Percentiles rank a stretch among this genome's conserved stretches.
phyloP scores from a whole-genome alignment of 2,797 vertebrate genomes.

The Triplophysa bombifrons region DNA sequence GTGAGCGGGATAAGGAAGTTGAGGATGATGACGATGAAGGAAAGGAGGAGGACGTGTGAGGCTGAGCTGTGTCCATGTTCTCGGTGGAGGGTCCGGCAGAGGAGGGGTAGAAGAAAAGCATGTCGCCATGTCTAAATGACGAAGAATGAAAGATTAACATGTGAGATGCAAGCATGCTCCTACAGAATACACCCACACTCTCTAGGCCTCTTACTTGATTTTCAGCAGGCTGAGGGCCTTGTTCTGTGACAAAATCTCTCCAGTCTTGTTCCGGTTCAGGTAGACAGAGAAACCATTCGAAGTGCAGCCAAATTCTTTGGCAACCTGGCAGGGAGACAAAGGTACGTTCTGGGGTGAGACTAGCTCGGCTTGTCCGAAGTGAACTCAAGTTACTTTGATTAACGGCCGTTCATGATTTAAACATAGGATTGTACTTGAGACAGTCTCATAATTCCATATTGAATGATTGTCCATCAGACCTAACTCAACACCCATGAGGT shows the following conservation, averaged over 20 bases:
- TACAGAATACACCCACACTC: neutral
- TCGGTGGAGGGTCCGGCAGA: slow-evolving; percentile 85
- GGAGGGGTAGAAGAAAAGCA: slow-evolving; percentile 91
- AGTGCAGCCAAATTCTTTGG: slow-evolving; percentile 94
- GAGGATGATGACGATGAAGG: slow-evolving; percentile 65
- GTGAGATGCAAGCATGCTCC: neutral
- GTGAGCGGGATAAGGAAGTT: slow-evolving; percentile 74
- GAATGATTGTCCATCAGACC: neutral
- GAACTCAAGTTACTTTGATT: neutral
- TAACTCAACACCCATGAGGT: neutral
- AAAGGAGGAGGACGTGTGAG: slow-evolving; percentile 71
- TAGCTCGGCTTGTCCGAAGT: neutral
- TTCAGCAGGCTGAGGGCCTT: slow-evolving; percentile 92
- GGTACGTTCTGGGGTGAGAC: neutral
- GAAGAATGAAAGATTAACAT: neutral
- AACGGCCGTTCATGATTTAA: neutral
- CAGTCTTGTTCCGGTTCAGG: slow-evolving; percentile 94
- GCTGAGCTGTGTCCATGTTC: slow-evolving; percentile 88
- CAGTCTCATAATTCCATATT: neutral
- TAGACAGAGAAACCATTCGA: slow-evolving; percentile 95
- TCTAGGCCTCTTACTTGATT: slow-evolving; percentile 86
- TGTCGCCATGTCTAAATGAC: slow-evolving; percentile 88
- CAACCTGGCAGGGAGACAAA: slow-evolving; percentile 78
- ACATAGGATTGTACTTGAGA: neutral
- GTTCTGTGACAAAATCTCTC: slow-evolving; percentile 89